Evolutionary conservation across 2,888 invertebrate species (phyloP).

Genomic region (Micropterix aruncella): DNA sequence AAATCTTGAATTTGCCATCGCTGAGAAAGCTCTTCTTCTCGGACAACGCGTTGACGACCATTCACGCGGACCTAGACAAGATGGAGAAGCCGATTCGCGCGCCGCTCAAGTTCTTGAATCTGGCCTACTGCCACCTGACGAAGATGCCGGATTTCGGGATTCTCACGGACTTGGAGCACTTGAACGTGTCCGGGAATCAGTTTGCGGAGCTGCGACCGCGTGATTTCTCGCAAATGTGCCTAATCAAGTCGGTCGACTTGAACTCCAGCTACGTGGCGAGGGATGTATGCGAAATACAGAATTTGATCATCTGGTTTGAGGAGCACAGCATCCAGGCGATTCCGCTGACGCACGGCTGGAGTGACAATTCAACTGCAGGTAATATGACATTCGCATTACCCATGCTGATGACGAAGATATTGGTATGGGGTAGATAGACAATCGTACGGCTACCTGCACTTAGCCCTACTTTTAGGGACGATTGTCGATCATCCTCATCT

Average conservation of each 20-base stretch:
- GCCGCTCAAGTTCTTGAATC: conserved; percentile 40
- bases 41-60: conserved; percentile 32
- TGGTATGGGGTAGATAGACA: too few relatives aligned
- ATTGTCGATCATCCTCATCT: too few relatives aligned
- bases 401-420: too few relatives aligned
- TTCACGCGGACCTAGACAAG: conserved; percentile 22
- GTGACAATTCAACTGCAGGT: conserved; percentile 18
- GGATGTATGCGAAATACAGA: conserved; percentile 21
- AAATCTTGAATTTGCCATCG: conserved; percentile 39
- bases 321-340: conserved; percentile 22
- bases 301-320: conserved; percentile 27
- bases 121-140: conserved; percentile 43
- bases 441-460: too few relatives aligned
- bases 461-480: too few relatives aligned
- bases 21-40: conserved; percentile 46
- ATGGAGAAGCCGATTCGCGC: conserved; percentile 40
- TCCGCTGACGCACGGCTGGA: conserved; percentile 24
- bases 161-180: conserved; percentile 38
- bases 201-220: conserved; percentile 29
- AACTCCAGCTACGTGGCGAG: conserved; percentile 23
- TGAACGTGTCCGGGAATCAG: conserved; percentile 49
- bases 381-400: too few relatives aligned
- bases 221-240: conserved; percentile 47
- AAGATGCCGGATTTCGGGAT: conserved; percentile 45
- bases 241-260: conserved; percentile 40